Conservation (phyloP, 2,797 vertebrate species). For the Coendou prehensilis region DNA sequence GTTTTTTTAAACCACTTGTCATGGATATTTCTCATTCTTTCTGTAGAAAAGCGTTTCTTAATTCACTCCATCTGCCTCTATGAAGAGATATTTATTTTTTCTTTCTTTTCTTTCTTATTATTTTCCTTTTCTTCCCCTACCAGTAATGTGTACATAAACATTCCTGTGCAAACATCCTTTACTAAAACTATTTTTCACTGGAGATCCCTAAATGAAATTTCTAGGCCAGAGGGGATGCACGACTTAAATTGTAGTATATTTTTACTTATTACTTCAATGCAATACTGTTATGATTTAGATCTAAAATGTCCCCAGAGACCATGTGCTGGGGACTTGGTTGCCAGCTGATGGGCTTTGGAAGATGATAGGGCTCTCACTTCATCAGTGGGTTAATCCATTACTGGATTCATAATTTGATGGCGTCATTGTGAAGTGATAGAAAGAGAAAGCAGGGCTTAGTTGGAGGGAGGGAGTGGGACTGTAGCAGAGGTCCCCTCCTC, state of each 20-base stretch:
- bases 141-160: neutral
- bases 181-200: neutral
- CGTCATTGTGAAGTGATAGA: neutral
- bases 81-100: neutral
- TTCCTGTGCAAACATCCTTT: neutral
- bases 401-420: neutral
- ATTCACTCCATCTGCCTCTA: neutral
- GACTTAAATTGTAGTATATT: neutral
- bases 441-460: neutral
- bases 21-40: neutral
- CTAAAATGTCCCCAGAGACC: neutral
- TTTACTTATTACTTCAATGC: neutral
- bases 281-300: neutral
- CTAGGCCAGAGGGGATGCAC: neutral
- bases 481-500: neutral
- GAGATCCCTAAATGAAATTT: neutral
- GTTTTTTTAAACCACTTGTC: neutral
- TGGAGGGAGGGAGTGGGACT: neutral
- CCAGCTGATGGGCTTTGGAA: neutral
- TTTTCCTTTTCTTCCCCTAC: neutral
- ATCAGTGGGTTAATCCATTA: neutral
- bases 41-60: neutral
- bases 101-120: neutral
- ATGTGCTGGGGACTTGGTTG: neutral
- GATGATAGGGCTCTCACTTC: neutral